Evolutionary conservation across 2,888 invertebrate species (phyloP), one percentile per base, ranked within the genome.

Genomic region (Antitype chi): DNA sequence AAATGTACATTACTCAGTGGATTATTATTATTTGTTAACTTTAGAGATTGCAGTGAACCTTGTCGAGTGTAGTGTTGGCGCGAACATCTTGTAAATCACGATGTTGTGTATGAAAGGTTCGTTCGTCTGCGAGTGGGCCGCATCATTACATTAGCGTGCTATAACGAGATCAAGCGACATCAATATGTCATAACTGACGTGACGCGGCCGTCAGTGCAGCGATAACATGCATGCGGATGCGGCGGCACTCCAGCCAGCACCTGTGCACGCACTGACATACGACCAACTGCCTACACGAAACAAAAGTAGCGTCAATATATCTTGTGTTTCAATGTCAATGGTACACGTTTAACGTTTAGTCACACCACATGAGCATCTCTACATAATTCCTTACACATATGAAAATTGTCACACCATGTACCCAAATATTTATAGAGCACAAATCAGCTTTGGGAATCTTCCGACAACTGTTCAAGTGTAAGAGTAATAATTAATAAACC

Each of bases 281-380:
- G 84, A 88, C 90, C 83, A 81, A 80, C 86, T 82, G 79, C 90
- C 87, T 89, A 88, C 89, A 88, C 87, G 79, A 81, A 84, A 84
- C 87, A 87, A 88, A 90, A 90, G 86, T 89, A 87, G 88, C 85
- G 82, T 89, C 89, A 87, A 92, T 93, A 89, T 88, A 90, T 93
- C 90, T 90, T 89, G 79, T 73, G 85, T 74, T 85, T 88, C 93
- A 93, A 92, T 93, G 93, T 92, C 92, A 90, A 86, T 87, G 87
- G 84, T 81, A 89, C 86, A 80, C 76, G 83, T 82, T 85, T 86
- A 79, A 57, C 78, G 53, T 78, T 84, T 87, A 87, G 84, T 82
- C 85, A 85, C 74, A 70, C 75, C 59, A 70, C 72, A 78, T 70
- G 80, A 63, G 74, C 60, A 71, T 71, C 57, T 64, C 70, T 57